Percentiles rank a stretch among this genome's conserved stretches.
These are phyloP conservation scores for Aurelia sp. DNA, from an alignment of 30 jellyfish, hydroid and myxozoan species.

Conservation along the genomic window DNA sequence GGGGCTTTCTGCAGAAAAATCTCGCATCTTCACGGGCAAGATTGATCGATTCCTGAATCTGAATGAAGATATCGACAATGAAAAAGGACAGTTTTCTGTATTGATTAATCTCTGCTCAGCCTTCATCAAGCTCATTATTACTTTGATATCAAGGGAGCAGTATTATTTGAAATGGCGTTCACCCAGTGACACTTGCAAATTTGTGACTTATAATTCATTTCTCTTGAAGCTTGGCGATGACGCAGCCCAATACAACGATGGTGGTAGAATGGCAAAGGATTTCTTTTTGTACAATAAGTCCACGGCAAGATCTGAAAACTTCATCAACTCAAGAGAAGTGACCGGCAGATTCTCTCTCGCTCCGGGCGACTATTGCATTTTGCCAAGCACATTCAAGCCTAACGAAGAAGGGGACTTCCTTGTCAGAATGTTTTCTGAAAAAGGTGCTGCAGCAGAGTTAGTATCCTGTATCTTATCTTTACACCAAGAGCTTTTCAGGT, in stretches of 20 bases:
- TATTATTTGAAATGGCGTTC: no score
- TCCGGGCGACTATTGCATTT: slow-evolving; percentile 89
- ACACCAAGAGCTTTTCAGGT: no score
- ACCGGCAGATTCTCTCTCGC: slow-evolving; percentile 95
- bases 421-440: slow-evolving; percentile 92
- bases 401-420: slow-evolving; percentile 96
- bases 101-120: no score
- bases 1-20: no score
- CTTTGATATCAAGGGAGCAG: no score
- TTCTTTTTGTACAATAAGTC: slow-evolving; percentile 91
- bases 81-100: no score
- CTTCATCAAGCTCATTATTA: no score
- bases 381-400: slow-evolving; percentile 95
- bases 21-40: no score
- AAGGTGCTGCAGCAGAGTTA: slow-evolving; percentile 86
- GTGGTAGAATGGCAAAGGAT: slow-evolving; percentile 85
- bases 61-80: no score
- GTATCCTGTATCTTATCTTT: neutral
- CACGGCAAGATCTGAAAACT: slow-evolving; percentile 92
- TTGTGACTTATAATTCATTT: neutral
- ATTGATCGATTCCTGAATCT: no score
- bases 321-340: slow-evolving; percentile 94
- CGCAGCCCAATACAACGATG: slow-evolving; percentile 61
- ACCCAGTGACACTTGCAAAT: neutral
- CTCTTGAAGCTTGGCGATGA: slow-evolving; percentile 82